A percentile compares a stretch with the other conserved stretches of the same genome.
Evolutionary conservation across 2,888 invertebrate species (phyloP).

Genomic region (Phrixothrix hirtus): DNA sequence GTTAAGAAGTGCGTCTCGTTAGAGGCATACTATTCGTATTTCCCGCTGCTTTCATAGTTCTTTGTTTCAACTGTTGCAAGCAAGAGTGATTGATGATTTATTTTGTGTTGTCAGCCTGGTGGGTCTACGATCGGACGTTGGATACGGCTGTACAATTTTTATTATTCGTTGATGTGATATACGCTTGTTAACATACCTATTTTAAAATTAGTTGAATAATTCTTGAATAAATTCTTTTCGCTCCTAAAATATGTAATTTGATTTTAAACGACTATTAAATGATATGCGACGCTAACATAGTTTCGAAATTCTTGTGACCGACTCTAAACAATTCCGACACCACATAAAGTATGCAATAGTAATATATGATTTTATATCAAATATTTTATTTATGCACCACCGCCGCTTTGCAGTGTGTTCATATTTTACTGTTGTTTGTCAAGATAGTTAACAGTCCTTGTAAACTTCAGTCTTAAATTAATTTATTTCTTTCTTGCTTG

Average conservation of each 20-base stretch:
- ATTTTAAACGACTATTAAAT: no score
- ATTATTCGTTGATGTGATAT: conserved; percentile 19
- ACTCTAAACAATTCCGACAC: neutral
- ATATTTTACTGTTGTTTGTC: conserved; percentile 54
- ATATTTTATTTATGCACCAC: conserved; percentile 41
- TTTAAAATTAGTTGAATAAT: conserved; percentile 3
- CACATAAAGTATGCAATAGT: conserved; percentile 29
- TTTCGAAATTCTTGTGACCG: no score
- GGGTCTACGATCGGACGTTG: conserved; percentile 49
- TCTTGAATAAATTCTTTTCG: conserved; percentile 5
- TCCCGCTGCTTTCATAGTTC: conserved; percentile 54
- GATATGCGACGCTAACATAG: no score
- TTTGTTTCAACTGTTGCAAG: conserved; percentile 55
- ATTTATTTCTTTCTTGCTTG: conserved; percentile 43
- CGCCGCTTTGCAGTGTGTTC: conserved; percentile 45
- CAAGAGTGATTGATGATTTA: conserved; percentile 57
- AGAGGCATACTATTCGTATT: conserved; percentile 54
- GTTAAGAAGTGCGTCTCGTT: conserved; percentile 47
- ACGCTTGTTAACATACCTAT: conserved; percentile 15
- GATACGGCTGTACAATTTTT: conserved; percentile 37
- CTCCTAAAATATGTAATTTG: no score
- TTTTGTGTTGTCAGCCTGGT: conserved; percentile 56
- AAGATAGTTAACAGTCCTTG: conserved; percentile 50
- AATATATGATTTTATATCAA: conserved; percentile 36
- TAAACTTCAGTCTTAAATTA: conserved; percentile 46